Evolutionary conservation across 30 jellyfish, hydroid and myxozoan genomes (phyloP).

Genomic region (Catostylus mosaicus): DNA sequence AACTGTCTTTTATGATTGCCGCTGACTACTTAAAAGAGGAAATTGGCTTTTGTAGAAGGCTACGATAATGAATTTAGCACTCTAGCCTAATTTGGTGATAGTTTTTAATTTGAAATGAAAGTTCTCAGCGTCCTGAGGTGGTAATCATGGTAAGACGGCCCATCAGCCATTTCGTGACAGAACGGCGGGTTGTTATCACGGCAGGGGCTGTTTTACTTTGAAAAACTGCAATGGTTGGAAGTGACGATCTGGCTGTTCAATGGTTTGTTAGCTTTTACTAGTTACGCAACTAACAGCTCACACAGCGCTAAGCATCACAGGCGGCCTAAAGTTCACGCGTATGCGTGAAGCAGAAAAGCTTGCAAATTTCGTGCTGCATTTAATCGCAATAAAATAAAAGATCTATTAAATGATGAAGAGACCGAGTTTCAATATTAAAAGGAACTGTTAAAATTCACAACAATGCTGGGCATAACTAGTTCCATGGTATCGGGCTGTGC

Average conservation of each 20-base stretch:
- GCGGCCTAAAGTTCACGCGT: background rate
- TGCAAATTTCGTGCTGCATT: background rate
- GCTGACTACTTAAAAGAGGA: background rate
- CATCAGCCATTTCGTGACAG: conserved; percentile 29
- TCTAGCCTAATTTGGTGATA: conserved; percentile 32
- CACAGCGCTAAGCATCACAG: conserved; percentile 18
- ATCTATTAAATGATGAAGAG: background rate
- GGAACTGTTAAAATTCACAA: too few species aligned
- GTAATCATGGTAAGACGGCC: conserved; percentile 5
- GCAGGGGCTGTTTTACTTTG: conserved; percentile 30
- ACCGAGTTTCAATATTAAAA: background rate
- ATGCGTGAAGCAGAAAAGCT: background rate
- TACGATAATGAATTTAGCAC: background rate
- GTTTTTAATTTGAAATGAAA: background rate
- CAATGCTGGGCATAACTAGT: too few species aligned
- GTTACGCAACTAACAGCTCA: conserved; percentile 11
- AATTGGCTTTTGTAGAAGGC: background rate
- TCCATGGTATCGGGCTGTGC: too few species aligned
- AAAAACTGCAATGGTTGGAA: conserved; percentile 8
- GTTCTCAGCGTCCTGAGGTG: conserved; percentile 25
- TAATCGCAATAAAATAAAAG: background rate
- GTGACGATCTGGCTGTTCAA: conserved; percentile 35
- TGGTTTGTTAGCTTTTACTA: background rate
- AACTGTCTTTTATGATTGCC: background rate
- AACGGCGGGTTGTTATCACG: background rate